A percentile compares a stretch with the other conserved stretches of the same genome.
These are phyloP conservation scores for Sciurus carolinensis DNA, from an alignment of 2,797 vertebrate species.

Conservation along the genomic window DNA sequence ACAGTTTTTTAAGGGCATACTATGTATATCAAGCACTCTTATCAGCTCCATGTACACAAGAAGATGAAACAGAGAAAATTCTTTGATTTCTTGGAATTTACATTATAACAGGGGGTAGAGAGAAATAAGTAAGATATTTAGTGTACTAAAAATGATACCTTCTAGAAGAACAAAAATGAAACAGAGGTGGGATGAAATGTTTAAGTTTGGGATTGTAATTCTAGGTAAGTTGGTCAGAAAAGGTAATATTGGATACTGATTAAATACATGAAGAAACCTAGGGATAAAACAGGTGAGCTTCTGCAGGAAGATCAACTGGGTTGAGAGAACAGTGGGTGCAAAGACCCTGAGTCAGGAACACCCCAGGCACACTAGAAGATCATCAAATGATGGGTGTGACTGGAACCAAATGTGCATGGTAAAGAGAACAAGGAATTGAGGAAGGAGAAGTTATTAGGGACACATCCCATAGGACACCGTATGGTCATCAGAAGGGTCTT, in stretches of 20 bases:
- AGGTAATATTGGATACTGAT: background rate
- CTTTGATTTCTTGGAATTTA: background rate
- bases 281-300: background rate
- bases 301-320: background rate
- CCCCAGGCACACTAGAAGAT: background rate
- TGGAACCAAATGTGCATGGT: background rate
- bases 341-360: background rate
- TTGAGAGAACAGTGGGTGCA: background rate
- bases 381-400: background rate
- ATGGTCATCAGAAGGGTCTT: background rate
- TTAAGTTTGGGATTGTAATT: slow-evolving; percentile 20
- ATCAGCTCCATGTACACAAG: background rate
- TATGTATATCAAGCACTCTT: background rate
- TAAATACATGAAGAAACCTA: background rate
- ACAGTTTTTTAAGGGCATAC: background rate
- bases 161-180: background rate
- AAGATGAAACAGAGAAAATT: background rate
- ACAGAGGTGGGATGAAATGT: background rate
- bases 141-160: background rate
- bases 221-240: background rate
- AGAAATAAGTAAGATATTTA: background rate
- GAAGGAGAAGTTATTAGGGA: background rate
- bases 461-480: background rate
- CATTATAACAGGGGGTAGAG: background rate
- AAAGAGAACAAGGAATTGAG: background rate